Evolutionary conservation across 1,140 invertebrate genomes (phyloP).

Genomic region (Drosophila seguyi): DNA sequence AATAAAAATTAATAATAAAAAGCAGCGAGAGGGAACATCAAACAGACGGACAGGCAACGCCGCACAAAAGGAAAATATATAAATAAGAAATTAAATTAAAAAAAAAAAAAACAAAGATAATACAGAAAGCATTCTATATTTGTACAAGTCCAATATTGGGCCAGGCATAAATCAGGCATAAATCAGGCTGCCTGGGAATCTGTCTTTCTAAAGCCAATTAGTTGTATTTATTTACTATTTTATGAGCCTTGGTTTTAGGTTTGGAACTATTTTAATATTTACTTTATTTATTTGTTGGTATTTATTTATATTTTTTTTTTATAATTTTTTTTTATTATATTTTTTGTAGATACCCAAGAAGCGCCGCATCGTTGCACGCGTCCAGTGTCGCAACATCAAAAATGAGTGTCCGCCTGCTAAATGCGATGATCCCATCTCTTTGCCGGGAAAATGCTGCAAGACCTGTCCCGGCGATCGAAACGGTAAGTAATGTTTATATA

Average conservation of each 20-base stretch:
- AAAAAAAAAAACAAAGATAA: constrained; percentile 8
- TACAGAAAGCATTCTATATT: constrained; percentile 34
- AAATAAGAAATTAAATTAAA: constrained; percentile 2
- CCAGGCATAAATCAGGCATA: constrained; percentile 44
- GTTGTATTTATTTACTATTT: background rate
- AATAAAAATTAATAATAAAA: constrained; percentile 61
- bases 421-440: constrained; percentile 93
- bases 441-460: constrained; percentile 95
- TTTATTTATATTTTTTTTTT: constrained; percentile 4
- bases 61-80: constrained; percentile 15
- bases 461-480: constrained; percentile 91
- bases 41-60: constrained; percentile 43
- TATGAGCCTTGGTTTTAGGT: background rate
- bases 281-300: background rate
- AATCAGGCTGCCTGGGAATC: constrained; percentile 33
- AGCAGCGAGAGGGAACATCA: constrained; percentile 52
- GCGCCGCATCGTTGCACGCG: constrained; percentile 92
- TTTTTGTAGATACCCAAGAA: constrained; percentile 93
- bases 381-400: constrained; percentile 95
- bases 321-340: background rate
- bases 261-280: background rate
- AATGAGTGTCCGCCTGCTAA: constrained; percentile 94
- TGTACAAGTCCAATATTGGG: constrained; percentile 25
- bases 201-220: constrained; percentile 17
- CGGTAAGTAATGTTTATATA: constrained; percentile 86